Evolutionary conservation across 2,888 invertebrate genomes (phyloP).

Genomic region (Ophion ellenae): DNA sequence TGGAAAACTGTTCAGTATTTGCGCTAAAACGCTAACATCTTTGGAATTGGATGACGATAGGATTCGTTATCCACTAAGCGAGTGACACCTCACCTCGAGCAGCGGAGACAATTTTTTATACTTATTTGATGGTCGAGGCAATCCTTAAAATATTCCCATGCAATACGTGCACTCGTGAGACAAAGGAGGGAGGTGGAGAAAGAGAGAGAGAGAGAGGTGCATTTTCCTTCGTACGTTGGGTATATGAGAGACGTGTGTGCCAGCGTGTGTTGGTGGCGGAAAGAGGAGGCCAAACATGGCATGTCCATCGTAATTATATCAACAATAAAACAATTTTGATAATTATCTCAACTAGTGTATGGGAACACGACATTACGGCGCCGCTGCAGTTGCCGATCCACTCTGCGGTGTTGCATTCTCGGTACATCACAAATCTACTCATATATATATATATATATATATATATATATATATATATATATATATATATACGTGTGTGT

Average conservation of each 20-base stretch:
- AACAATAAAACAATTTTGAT: slow-evolving; percentile 84
- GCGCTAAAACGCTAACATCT: too few species aligned
- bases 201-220: neutral
- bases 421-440: slow-evolving; percentile 23
- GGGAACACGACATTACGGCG: slow-evolving; percentile 81
- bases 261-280: slow-evolving; percentile 58
- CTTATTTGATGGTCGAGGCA: neutral
- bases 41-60: too few species aligned
- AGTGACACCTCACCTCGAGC: too few species aligned
- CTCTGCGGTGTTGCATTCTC: slow-evolving; percentile 37
- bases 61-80: too few species aligned
- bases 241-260: slow-evolving; percentile 25
- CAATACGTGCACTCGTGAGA: neutral
- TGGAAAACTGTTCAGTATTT: too few species aligned
- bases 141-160: neutral
- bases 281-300: slow-evolving; percentile 76
- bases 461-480: slow-evolving; percentile 1
- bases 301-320: slow-evolving; percentile 83
- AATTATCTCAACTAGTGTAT: slow-evolving; percentile 83
- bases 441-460: neutral
- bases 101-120: too few species aligned
- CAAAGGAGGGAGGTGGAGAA: neutral
- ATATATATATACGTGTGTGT: neutral
- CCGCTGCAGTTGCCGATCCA: slow-evolving; percentile 57
- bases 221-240: neutral